Base-by-base conservation (phyloP, 30 jellyfish, hydroid and myxozoan genomes). In the Nemopilema nomurai region DNA sequence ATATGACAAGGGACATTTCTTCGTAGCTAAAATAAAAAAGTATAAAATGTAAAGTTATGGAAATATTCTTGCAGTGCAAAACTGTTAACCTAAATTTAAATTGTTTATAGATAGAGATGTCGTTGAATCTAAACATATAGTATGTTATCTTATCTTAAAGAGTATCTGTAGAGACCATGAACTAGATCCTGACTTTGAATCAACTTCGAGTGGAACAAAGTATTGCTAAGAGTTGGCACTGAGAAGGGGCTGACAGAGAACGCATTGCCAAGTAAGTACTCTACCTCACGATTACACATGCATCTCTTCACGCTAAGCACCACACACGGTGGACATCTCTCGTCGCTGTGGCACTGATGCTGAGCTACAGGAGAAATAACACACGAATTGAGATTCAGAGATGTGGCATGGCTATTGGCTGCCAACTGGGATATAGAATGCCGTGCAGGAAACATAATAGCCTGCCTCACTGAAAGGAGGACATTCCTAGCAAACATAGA, bases 281-380 rank as follows among this genome's bases (percentile, higher is more conserved):
- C 13, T 74, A 87, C 98, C 90, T 93, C 96, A 65, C 84, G 96
- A 32, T 88, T 91, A 18, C 98, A 96, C 86, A 88, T 65, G 86
- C 98, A 93, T 31, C 23, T 72, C 29, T 93, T 93, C 53, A 90
- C 83, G 71, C 51, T 85, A 31, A 93, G 86, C 7, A 93, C 91
- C 0, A 96, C 92, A 82, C 98, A 93, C 18, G 98, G 98, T 1
- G 98, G 97, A 53, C 98, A 93, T 1, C 49, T 49, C 6, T 88
- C 98, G 19, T 93, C 97, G 63, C 62, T 93, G 89, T 93, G 98
- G 69, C 98, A 93, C 41, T 85, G 64, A 76, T 93, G 98, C 49
- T 81, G 89, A 28, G 97, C 98, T 93, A 25, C 67, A 77, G 16
- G 67, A 63, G 26, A 13, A 41, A 13, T 41, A 41, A 3, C 8